A percentile compares a stretch with the other conserved stretches of the same genome.
These are phyloP conservation scores for Lathamus discolor DNA, from an alignment of 2,113 vertebrate genomes.

Conservation along the genomic window DNA sequence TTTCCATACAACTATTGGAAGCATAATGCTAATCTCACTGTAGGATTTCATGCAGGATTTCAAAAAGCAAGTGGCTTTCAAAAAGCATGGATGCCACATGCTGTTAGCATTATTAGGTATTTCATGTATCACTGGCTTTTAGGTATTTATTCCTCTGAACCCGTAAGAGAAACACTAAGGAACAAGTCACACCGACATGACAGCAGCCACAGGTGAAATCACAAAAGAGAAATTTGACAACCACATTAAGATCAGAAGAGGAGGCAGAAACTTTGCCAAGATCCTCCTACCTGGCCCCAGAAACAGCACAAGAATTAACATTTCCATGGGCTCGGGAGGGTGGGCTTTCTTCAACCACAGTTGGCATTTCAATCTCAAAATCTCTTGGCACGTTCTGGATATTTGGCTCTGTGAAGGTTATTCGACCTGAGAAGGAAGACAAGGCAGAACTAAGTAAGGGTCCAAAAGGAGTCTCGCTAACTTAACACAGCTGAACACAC, in stretches of 20 bases:
- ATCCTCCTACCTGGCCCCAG: slow-evolving; percentile 60
- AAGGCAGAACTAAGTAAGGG: not conserved
- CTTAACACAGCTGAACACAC: not conserved
- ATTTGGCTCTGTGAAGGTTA: slow-evolving; percentile 94
- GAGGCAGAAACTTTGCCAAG: not conserved
- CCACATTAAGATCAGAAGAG: not conserved
- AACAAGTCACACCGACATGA: not conserved
- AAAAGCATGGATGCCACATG: not conserved
- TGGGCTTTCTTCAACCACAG: slow-evolving; percentile 84
- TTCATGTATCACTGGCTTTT: not conserved
- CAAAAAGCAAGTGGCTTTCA: not conserved
- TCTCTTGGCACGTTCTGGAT: slow-evolving; percentile 97
- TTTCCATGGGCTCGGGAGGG: slow-evolving; percentile 71
- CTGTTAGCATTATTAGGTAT: not conserved
- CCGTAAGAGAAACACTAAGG: not conserved
- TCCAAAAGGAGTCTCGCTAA: not conserved
- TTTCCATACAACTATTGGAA: not conserved
- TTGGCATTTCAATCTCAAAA: slow-evolving; percentile 93
- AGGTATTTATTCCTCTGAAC: not conserved
- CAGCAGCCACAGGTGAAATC: not conserved
- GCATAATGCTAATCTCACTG: not conserved
- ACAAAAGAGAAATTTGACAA: slow-evolving; percentile 3
- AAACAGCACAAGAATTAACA: not conserved
- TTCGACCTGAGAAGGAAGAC: slow-evolving; percentile 80
- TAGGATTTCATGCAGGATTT: not conserved